Evolutionary conservation across 2,888 invertebrate species (phyloP).

Genomic region (Acrobasis consociella): DNA sequence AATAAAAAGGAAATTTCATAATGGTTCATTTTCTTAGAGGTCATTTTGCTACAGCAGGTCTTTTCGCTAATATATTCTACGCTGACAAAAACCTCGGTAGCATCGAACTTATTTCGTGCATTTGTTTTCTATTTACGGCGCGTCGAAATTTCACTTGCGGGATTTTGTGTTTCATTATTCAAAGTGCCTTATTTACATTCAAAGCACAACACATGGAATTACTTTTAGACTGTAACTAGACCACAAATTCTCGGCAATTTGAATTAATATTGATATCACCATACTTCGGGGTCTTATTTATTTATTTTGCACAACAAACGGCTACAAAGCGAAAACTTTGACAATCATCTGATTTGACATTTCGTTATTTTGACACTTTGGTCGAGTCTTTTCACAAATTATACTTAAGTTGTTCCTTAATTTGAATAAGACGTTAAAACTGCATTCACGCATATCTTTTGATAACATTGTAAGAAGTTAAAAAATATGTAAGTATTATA

Average conservation of each 20-base stretch:
- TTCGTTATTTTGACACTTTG: slow-evolving; percentile 17
- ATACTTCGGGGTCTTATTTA: no score
- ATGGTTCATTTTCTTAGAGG: background rate
- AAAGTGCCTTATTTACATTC: slow-evolving; percentile 19
- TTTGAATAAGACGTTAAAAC: no score
- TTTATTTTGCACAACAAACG: slow-evolving; percentile 51
- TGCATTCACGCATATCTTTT: no score
- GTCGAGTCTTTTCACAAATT: slow-evolving; percentile 26
- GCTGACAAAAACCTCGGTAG: slow-evolving; percentile 48
- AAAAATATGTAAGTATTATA: no score
- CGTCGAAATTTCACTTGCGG: slow-evolving; percentile 45
- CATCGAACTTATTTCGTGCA: slow-evolving; percentile 68
- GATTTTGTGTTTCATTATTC: slow-evolving; percentile 25
- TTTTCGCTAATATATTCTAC: background rate
- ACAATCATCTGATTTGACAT: slow-evolving; percentile 47
- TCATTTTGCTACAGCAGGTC: background rate
- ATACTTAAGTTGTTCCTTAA: no score
- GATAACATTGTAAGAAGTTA: no score
- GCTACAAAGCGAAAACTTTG: slow-evolving; percentile 41
- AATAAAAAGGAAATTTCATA: no score
- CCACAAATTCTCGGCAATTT: background rate
- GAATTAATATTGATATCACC: background rate
- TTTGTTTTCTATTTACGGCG: slow-evolving; percentile 62
- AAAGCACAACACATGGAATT: slow-evolving; percentile 11
- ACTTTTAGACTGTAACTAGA: slow-evolving; percentile 3